Conservation (phyloP, 2,797 vertebrate species). For the Oreonectes daqikongensis region DNA sequence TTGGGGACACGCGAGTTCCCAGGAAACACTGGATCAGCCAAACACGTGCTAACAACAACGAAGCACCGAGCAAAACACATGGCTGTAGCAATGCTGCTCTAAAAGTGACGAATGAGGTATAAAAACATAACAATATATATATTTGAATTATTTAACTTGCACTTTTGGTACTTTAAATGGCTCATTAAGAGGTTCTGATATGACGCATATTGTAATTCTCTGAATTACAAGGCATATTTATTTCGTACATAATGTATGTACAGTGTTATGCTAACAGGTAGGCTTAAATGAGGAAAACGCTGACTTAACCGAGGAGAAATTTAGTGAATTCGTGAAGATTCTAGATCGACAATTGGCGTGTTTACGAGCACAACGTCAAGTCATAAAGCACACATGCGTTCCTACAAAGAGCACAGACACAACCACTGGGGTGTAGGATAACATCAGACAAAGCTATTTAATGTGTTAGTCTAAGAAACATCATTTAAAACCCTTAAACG, state of each 20-base stretch:
- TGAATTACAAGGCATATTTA: background rate
- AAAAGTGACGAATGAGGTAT: background rate
- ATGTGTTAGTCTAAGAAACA: background rate
- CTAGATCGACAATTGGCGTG: background rate
- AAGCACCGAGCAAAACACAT: slow-evolving; percentile 29
- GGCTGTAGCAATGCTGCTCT: background rate
- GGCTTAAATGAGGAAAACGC: background rate
- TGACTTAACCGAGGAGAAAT: background rate
- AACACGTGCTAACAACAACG: slow-evolving; percentile 47
- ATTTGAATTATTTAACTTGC: too few relatives aligned
- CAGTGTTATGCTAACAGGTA: background rate
- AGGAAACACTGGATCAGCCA: slow-evolving; percentile 31
- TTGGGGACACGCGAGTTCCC: slow-evolving; percentile 18
- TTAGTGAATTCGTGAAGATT: background rate
- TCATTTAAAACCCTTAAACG: background rate
- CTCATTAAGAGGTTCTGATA: background rate
- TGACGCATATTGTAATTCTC: background rate
- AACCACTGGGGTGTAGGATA: background rate
- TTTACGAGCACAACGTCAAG: slow-evolving; percentile 8
- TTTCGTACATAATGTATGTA: background rate
- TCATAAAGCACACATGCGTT: slow-evolving; percentile 1
- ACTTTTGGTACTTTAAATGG: too few relatives aligned
- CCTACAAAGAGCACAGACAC: background rate
- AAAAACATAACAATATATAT: too few relatives aligned
- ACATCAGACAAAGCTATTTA: background rate